These are phyloP conservation scores for Lithophane leautieri DNA, from an alignment of 2,888 invertebrate species.

Conservation along the genomic window DNA sequence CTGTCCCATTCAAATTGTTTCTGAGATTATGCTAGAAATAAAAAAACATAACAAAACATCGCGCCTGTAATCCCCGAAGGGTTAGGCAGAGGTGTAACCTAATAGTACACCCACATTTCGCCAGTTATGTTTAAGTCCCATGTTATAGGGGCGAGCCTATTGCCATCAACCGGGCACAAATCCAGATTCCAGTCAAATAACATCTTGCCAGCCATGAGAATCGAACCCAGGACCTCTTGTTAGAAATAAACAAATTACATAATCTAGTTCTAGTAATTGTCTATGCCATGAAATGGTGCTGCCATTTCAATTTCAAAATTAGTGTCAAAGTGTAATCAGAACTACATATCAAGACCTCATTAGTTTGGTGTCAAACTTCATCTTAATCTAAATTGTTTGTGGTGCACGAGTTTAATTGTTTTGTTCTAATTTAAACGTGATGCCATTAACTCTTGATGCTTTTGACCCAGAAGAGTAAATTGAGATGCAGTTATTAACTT, in stretches of 20 bases:
- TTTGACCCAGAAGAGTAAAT: conserved; percentile 24
- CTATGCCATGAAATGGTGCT: neutral
- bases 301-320: conserved; percentile 37
- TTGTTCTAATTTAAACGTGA: conserved; percentile 50
- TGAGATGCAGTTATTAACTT: conserved; percentile 30
- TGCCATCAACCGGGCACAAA: too few species aligned
- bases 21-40: conserved; percentile 1
- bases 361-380: conserved; percentile 48
- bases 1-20: conserved; percentile 8
- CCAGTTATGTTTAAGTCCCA: too few species aligned
- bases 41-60: neutral
- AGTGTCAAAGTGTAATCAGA: conserved; percentile 41
- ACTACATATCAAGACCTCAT: conserved; percentile 58
- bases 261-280: neutral
- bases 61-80: too few species aligned
- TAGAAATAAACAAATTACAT: neutral
- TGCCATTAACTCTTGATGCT: conserved; percentile 35
- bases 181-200: too few species aligned
- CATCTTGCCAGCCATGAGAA: too few species aligned
- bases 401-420: conserved; percentile 43
- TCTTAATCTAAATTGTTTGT: conserved; percentile 44
- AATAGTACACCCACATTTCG: too few species aligned
- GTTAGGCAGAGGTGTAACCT: too few species aligned
- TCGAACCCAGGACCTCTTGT: too few species aligned
- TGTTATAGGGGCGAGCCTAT: too few species aligned